Evolutionary conservation across 2,113 vertebrate genomes (phyloP), one percentile per base, ranked within the genome.

Genomic region (Pseudorhombus dupliciocellatus): DNA sequence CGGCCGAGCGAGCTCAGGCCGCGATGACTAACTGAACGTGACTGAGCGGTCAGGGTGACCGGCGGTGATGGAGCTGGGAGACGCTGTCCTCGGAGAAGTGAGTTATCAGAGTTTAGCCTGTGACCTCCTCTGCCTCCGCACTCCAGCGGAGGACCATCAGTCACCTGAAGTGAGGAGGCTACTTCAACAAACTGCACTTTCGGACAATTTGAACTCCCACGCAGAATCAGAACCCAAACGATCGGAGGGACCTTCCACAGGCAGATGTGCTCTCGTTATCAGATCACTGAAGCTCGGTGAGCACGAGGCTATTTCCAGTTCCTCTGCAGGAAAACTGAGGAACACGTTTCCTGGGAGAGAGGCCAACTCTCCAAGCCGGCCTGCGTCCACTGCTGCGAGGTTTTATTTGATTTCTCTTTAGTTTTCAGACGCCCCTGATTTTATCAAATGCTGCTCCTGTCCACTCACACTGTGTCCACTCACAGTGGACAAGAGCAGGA

Each of bases 11-110:
- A 52, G 70, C 40, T 73, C 70, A 62, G 42, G 8, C 68, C 7
- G 40, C 54, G 81, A 77, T 20, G 44, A 53, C 60, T 50, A 62
- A 31, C 75, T 66, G 24, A 46, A 66, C 37, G 62, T 24, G 72
- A 55, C 54, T 75, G 11, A 50, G 37, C 56, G 73, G 62, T 74
- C 65, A 76, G 55, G n/a, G 30, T 80, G 71, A 81, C 61, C 28
- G 55, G 37, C 21, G 31, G 46, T 50, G 34, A 73, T 28, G 24
- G 60, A 79, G 44, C 16, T 6, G 7, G 21, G 21, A 63, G 37
- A 11, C 34, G 34, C 31, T 8, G 42, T 20, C 16, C 25, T 6
- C 12, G 15, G 10, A 21, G 57, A 75, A 67, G 70, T 48, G 22
- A 82, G 74, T 63, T 42, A 61, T 73, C 48, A 37, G 16, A 37